A percentile compares a stretch with the other conserved stretches of the same genome.
phyloP scores from a whole-genome alignment of 2,888 invertebrate genomes.

The Drosophila cognata region DNA sequence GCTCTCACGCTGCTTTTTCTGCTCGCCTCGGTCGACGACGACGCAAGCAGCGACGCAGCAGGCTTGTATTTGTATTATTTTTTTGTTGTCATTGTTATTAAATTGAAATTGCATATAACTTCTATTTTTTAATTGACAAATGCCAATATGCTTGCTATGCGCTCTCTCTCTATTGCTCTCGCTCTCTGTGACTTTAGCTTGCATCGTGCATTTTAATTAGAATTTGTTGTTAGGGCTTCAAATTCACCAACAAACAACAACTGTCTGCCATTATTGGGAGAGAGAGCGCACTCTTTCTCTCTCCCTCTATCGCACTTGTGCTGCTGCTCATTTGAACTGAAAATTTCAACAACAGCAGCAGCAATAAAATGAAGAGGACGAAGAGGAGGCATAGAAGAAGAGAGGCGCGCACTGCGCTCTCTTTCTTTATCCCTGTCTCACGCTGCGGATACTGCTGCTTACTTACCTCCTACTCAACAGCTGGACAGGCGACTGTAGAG shows the following conservation, averaged over 20 bases:
- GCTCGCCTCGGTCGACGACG: constrained; percentile 22
- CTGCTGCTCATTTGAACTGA: constrained; percentile 35
- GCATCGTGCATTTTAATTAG: constrained; percentile 55
- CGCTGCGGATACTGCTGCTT: constrained; percentile 2
- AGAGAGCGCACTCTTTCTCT: constrained; percentile 36
- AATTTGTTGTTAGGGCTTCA: constrained; percentile 44
- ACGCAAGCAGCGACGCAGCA: constrained; percentile 19
- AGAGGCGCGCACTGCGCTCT: neutral
- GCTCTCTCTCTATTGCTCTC: neutral
- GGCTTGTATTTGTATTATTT: constrained; percentile 24
- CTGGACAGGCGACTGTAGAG: constrained; percentile 46
- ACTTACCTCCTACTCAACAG: constrained; percentile 42
- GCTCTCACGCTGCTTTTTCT: constrained; percentile 37
- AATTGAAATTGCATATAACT: constrained; percentile 28
- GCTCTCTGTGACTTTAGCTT: constrained; percentile 4
- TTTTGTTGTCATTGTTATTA: constrained; percentile 18
- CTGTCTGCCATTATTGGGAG: constrained; percentile 36
- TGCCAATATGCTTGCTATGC: constrained; percentile 22
- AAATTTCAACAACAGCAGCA: constrained; percentile 49
- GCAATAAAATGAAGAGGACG: neutral
- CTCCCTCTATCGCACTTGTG: constrained; percentile 8
- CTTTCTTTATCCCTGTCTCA: constrained; percentile 13
- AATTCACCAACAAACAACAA: constrained; percentile 46
- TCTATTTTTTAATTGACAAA: constrained; percentile 46
- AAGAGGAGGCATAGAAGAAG: constrained; percentile 1